Base-by-base conservation (phyloP, 1,140 invertebrate genomes). In the Helicoverpa armigera region DNA sequence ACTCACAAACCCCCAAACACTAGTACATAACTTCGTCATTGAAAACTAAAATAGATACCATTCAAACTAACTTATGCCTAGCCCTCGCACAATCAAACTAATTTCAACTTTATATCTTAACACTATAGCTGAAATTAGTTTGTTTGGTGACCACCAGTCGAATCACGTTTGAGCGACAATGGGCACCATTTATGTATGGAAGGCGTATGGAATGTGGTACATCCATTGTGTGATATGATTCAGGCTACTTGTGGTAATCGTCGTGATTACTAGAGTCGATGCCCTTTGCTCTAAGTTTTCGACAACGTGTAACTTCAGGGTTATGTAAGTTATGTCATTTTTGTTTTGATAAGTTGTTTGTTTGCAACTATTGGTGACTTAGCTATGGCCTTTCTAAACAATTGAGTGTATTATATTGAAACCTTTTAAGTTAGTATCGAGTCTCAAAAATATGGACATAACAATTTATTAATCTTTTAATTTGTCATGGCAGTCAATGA, bases 11-110 rank as follows among this genome's bases (percentile, higher is more conserved):
- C 50, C 43, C 65, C 43, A 50, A 69, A 69, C 65, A 50, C 65
- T 69, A 18, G 10, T 11, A 50, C 48, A 50, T 50, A 69, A 69
- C 65, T 51, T 72, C 69, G 69, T 72, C 69, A 72, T 72, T 72
- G 69, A 72, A 72, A 72, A 72, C 69, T 72, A 72, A 72, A 72
- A 72, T 72, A 72, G 69, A 53, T 51, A 31, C 69, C 10, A 72
- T 54, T 54, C 50, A 54, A 53, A 72, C 48, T 29, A 54, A 54
- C 50, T 31, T 54, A 72, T 54, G 14, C 14, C 65, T 23, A 50
- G 65, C 65, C 65, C 65, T 69, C 50, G 16, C 13, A 31, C 70
- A 56, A 14, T 53, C 4, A 13, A 56, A 35, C n/a, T 12, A 73
- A 12, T 56, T 35, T 11, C 72, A 61, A 48, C 54, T 14, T 60